Conservation (phyloP, 2,888 invertebrate species). For the Drosophila borborema region DNA sequence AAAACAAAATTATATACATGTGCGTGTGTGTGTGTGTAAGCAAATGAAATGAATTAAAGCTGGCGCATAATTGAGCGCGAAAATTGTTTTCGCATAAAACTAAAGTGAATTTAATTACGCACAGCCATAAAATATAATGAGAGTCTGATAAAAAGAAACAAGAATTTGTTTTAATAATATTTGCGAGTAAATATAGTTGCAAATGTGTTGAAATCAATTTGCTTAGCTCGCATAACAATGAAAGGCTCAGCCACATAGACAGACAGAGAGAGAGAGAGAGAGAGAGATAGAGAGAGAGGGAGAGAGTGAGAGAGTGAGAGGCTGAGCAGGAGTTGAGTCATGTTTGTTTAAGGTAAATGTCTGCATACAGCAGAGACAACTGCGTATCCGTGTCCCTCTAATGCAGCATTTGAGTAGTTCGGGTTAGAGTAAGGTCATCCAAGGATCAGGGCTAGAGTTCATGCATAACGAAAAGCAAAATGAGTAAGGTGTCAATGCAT, state of each 20-base stretch:
- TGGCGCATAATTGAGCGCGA: slow-evolving; percentile 62
- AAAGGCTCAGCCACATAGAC: not conserved
- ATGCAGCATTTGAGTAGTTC: not conserved
- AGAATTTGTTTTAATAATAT: not conserved
- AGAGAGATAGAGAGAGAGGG: not conserved
- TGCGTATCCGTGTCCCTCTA: not conserved
- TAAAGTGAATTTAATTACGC: slow-evolving; percentile 40
- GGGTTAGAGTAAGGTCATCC: not conserved
- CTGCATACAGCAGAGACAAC: not conserved
- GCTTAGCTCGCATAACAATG: not conserved
- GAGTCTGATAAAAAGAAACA: not conserved
- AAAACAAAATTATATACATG: not conserved
- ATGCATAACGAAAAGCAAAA: not conserved
- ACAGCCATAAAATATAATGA: slow-evolving; percentile 18
- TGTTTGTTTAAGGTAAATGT: not conserved
- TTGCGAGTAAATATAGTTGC: not conserved
- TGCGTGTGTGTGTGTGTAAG: slow-evolving; percentile 1
- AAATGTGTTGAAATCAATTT: slow-evolving; percentile 27
- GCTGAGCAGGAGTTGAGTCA: not conserved
- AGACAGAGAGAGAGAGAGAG: not conserved
- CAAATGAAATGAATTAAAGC: slow-evolving; percentile 52
- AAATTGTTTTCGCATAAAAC: slow-evolving; percentile 48
- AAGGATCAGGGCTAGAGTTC: not conserved
- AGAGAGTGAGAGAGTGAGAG: not conserved
- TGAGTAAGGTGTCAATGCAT: not conserved